Evolutionary conservation across 2,113 vertebrate genomes (phyloP).

Genomic region (Dicaeum eximium): DNA sequence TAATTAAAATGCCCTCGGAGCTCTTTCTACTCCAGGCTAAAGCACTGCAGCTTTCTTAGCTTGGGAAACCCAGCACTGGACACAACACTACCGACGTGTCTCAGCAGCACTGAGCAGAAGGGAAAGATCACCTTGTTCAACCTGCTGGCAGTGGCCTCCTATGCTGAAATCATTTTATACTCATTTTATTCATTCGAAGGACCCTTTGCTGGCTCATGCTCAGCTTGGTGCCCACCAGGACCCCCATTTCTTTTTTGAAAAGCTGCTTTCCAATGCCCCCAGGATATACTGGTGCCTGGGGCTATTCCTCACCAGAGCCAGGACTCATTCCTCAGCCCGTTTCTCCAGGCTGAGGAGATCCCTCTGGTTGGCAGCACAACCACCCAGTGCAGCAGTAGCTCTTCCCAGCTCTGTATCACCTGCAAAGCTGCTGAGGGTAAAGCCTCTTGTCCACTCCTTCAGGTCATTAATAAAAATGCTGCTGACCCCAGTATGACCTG

Average conservation of each 20-base stretch:
- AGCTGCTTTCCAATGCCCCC: neutral
- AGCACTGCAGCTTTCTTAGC: neutral
- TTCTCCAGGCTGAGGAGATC: neutral
- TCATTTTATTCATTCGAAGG: neutral
- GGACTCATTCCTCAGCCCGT: fast-evolving
- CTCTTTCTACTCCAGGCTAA: neutral
- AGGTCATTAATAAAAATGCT: neutral
- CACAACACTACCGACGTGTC: neutral
- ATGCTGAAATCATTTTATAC: too few relatives aligned
- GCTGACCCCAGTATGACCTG: neutral
- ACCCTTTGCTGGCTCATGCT: neutral
- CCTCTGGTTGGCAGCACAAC: neutral
- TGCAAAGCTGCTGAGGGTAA: neutral
- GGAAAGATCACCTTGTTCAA: neutral
- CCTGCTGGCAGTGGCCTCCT: neutral
- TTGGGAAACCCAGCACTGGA: neutral
- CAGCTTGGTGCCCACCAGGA: neutral
- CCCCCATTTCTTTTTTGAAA: neutral
- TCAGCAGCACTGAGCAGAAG: neutral
- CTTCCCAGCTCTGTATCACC: neutral
- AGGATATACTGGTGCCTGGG: neutral
- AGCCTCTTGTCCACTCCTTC: neutral
- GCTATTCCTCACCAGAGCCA: neutral
- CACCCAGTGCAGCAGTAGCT: neutral
- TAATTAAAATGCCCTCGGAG: neutral